A percentile compares a stretch with the other conserved stretches of the same genome.
These are phyloP conservation scores for Hemicordylus capensis DNA, from an alignment of 2,113 vertebrate genomes.

Conservation along the genomic window DNA sequence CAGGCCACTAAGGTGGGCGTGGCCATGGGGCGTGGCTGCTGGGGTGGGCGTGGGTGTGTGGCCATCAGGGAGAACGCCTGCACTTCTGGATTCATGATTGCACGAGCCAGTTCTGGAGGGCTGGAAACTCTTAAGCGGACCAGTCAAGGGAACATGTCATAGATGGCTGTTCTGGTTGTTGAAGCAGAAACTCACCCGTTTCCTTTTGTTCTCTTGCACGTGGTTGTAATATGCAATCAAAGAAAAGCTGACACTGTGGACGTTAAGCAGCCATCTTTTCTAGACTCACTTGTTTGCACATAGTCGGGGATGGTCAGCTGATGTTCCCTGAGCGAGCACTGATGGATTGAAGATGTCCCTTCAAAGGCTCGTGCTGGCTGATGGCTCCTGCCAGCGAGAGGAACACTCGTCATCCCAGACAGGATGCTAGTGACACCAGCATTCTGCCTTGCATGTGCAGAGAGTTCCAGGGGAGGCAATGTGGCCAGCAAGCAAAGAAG, in stretches of 20 bases:
- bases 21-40: no score
- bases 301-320: no score
- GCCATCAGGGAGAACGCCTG: no score
- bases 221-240: background rate
- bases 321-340: background rate
- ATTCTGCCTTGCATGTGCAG: background rate
- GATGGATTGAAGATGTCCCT: background rate
- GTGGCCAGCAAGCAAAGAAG: background rate
- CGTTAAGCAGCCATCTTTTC: background rate
- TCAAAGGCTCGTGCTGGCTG: background rate
- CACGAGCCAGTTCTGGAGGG: no score
- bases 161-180: no score
- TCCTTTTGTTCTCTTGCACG: background rate
- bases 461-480: background rate
- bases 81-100: no score
- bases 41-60: no score
- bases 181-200: background rate
- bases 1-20: no score
- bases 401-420: background rate
- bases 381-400: background rate
- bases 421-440: background rate
- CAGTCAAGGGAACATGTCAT: background rate
- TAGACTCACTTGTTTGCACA: background rate
- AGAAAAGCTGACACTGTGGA: no score
- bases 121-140: no score